phyloP scores from a whole-genome alignment of 2,113 vertebrate genomes.

The Cephalopterus ornatus region DNA sequence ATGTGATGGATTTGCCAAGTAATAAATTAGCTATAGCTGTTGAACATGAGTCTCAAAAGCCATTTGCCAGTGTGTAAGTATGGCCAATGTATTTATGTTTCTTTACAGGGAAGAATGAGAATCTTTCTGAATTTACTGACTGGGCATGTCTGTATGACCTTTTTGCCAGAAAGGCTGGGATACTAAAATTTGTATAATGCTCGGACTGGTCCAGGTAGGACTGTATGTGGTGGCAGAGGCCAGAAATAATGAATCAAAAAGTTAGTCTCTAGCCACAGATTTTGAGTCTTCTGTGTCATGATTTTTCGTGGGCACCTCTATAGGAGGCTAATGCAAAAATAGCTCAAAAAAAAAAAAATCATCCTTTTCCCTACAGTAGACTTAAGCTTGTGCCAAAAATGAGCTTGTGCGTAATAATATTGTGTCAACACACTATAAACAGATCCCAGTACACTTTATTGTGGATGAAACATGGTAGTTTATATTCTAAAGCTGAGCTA shows the following conservation, averaged over 20 bases:
- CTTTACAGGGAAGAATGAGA: not conserved
- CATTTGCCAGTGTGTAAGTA: not conserved
- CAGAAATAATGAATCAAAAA: not conserved
- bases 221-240: not conserved
- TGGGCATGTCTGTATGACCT: not conserved
- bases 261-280: not conserved
- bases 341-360: not conserved
- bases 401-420: slow-evolving; percentile 21
- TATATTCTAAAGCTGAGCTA: not conserved
- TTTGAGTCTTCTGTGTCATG: not conserved
- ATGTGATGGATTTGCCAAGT: not conserved
- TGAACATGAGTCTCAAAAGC: not conserved
- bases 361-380: not conserved
- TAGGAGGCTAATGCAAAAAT: not conserved
- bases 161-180: not conserved
- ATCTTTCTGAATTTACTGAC: not conserved
- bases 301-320: not conserved
- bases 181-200: not conserved
- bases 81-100: not conserved
- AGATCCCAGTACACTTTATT: not conserved
- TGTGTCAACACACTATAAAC: not conserved
- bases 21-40: not conserved
- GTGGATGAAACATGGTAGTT: not conserved
- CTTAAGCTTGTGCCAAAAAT: slow-evolving; percentile 32
- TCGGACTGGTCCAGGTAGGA: not conserved